Percentiles rank a stretch among this genome's conserved stretches.
Conservation (phyloP, 2,888 invertebrate genomes). For the Sarcophaga caerulescens region DNA sequence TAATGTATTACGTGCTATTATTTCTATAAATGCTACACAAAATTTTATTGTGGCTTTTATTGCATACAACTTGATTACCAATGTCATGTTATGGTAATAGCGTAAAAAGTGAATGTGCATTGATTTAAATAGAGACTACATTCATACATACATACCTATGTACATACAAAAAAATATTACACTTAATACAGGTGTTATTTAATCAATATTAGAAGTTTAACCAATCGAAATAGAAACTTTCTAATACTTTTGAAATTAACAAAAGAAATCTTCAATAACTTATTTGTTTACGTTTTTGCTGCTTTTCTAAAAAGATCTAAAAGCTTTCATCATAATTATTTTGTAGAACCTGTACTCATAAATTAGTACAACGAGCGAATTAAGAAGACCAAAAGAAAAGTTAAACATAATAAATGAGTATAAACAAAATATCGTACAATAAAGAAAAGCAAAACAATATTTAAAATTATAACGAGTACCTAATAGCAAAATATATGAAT, state of each 20-base stretch:
- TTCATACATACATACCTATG: background rate
- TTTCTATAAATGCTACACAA: background rate
- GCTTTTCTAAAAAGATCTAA: background rate
- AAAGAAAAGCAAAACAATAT: conserved; percentile 17
- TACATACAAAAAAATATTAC: background rate
- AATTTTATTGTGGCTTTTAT: background rate
- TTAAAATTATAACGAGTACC: background rate
- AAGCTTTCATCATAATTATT: conserved; percentile 1
- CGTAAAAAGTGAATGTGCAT: conserved; percentile 6
- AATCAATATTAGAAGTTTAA: background rate
- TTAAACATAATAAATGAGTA: conserved; percentile 7
- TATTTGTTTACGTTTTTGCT: no score
- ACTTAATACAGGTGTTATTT: background rate
- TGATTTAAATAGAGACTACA: background rate
- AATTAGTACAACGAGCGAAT: conserved; percentile 23
- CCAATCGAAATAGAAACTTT: background rate
- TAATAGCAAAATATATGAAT: background rate
- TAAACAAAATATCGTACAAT: background rate
- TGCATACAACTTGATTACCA: background rate
- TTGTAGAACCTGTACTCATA: conserved; percentile 56
- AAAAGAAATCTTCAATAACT: background rate
- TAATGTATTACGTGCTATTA: conserved; percentile 25
- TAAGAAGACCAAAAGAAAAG: conserved; percentile 22
- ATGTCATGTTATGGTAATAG: conserved; percentile 23
- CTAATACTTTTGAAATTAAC: background rate